Evolutionary conservation across 1,140 invertebrate genomes (phyloP).

Genomic region (Mylabris phalerata): DNA sequence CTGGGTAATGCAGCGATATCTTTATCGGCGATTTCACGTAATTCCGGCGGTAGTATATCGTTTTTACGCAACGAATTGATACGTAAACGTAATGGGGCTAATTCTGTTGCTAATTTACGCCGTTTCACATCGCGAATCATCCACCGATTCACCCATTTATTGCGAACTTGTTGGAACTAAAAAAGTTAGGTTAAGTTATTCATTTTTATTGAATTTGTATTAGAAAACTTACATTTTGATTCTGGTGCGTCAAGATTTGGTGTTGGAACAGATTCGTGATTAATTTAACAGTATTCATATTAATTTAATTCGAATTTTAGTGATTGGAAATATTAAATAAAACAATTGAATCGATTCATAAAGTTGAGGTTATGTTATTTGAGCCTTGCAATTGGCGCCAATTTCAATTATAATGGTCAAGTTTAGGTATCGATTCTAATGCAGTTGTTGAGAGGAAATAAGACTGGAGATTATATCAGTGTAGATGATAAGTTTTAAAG

Average conservation of each 20-base stretch:
- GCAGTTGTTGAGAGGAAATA: no score
- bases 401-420: no score
- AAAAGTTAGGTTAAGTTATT: conserved; percentile 20
- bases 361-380: no score
- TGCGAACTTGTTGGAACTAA: conserved; percentile 59
- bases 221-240: background rate
- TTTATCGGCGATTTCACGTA: conserved; percentile 65
- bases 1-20: conserved; percentile 70
- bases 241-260: background rate
- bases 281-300: conserved; percentile 4
- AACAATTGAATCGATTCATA: no score
- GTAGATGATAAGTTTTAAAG: no score
- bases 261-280: conserved; percentile 2
- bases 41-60: conserved; percentile 69
- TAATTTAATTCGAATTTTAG: background rate
- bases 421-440: no score
- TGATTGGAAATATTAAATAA: no score
- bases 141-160: conserved; percentile 65
- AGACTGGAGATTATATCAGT: no score
- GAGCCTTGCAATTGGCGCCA: no score
- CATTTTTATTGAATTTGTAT: background rate
- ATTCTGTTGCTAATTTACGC: conserved; percentile 61
- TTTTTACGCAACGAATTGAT: conserved; percentile 73
- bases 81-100: conserved; percentile 63
- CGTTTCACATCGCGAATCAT: conserved; percentile 80